Base-by-base conservation (phyloP, 1,140 invertebrate species). In the Brevipalpus yothersi region DNA sequence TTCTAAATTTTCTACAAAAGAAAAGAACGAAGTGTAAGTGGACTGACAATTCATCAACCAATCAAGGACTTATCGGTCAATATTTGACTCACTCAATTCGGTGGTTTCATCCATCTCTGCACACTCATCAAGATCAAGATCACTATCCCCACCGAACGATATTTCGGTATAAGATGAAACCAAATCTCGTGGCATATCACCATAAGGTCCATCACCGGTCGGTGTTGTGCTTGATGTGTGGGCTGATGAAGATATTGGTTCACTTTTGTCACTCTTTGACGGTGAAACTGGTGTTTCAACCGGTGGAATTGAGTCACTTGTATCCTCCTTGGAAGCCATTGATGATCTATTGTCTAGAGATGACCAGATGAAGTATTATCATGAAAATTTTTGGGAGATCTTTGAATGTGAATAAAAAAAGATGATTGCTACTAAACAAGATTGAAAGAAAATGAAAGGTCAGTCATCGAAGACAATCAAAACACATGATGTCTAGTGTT, bases 111-210 rank as follows among this genome's bases (percentile, higher is more conserved):
- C 58, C 10, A 21, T 39, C 12, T 58, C 58, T 13, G 21, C 49
- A 21, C 41, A n/a, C 7, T 58, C 58, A 8, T 49, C 43, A 4
- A 17, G n/a, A 51, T 58, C 58, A n/a, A 17, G 10, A 17, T 58
- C 56, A 31, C 31, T 31, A 31, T 31, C 31, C 2, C 31, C 31
- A 58, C 19, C 56, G 19, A 58, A 58, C 5, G 58, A 58, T 11
- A 58, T 58, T 19, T 58, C 58, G 12, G 42, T 58, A 39, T 58
- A 58, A 23, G 58, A 58, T 31, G 58, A 58, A 8, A 58, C 49
- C 43, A 58, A 45, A 31, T 58, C 58, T 12, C 40, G n/a, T 10
- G 10, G 23, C 10, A 58, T 13, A 19, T 58, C 41, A 3, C 43
- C 56, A 58, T 21, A 43, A 42, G 19, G 19, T 19, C 56, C 56